These are phyloP conservation scores for Pogona vitticeps DNA, from an alignment of 2,113 vertebrate species.

Conservation along the genomic window DNA sequence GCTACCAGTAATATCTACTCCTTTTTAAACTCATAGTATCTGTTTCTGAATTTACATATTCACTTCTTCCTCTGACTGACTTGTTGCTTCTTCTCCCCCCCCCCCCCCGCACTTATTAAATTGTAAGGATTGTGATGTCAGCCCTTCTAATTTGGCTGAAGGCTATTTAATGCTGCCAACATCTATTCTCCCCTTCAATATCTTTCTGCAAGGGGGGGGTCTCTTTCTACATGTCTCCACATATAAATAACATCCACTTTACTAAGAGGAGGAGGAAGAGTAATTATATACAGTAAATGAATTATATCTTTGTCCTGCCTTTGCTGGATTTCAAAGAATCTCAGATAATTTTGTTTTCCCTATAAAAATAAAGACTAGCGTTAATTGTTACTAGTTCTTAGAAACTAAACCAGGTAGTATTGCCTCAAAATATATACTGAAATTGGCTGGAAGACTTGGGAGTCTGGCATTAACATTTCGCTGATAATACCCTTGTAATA, in stretches of 20 bases:
- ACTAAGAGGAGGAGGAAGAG: not conserved
- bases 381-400: slow-evolving; percentile 45
- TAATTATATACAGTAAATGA: not conserved
- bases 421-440: slow-evolving; percentile 28
- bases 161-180: not conserved
- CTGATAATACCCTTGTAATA: slow-evolving; percentile 72
- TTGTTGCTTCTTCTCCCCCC: not conserved
- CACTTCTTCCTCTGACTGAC: not conserved
- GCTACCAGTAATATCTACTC: not conserved
- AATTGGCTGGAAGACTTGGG: slow-evolving; percentile 38
- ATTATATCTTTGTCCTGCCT: slow-evolving; percentile 2
- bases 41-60: not conserved
- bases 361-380: not conserved
- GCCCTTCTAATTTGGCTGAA: not conserved
- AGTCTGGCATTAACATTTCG: slow-evolving; percentile 66
- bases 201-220: not conserved
- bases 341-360: slow-evolving; percentile 13
- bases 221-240: not conserved
- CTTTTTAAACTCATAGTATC: not conserved
- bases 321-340: slow-evolving; percentile 28
- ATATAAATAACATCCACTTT: not conserved
- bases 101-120: not conserved
- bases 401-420: slow-evolving; percentile 43
- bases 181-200: not conserved
- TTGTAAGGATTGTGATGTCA: not conserved